Evolutionary conservation across 2,797 vertebrate genomes (phyloP).

Genomic region (Lacerta viridis): DNA sequence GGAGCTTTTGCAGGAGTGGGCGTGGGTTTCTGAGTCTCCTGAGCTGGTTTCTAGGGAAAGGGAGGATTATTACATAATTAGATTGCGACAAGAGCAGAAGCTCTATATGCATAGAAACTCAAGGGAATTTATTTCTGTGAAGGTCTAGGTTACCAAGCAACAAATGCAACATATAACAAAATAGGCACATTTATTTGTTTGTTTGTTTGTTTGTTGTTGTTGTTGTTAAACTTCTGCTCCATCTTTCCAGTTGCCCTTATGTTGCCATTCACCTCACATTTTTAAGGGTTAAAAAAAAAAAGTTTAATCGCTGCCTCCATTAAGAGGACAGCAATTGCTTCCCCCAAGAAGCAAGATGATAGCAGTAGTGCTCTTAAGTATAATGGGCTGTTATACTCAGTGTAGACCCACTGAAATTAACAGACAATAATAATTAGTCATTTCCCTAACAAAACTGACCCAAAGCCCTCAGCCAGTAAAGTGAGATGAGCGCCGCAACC

Average conservation of each 20-base stretch:
- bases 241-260: too few species aligned
- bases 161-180: not conserved
- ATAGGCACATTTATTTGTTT: not conserved
- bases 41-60: constrained; percentile 50
- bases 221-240: not conserved
- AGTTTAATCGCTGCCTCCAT: not conserved
- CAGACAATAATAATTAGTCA: too few species aligned
- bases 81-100: constrained; percentile 18
- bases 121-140: not conserved
- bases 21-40: constrained; percentile 24
- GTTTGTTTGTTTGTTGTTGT: not conserved
- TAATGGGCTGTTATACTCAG: too few species aligned
- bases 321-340: not conserved
- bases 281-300: not conserved
- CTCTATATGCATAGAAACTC: not conserved
- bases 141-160: too few species aligned
- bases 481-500: too few species aligned
- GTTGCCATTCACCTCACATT: not conserved
- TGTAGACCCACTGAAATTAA: not conserved
- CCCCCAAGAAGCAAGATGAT: not conserved
- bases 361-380: too few species aligned
- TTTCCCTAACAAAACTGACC: too few species aligned
- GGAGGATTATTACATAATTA: constrained; percentile 1
- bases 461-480: too few species aligned
- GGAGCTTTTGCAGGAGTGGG: not conserved